Conservation (phyloP, 2,888 invertebrate genomes). For the Lagria hirta region DNA sequence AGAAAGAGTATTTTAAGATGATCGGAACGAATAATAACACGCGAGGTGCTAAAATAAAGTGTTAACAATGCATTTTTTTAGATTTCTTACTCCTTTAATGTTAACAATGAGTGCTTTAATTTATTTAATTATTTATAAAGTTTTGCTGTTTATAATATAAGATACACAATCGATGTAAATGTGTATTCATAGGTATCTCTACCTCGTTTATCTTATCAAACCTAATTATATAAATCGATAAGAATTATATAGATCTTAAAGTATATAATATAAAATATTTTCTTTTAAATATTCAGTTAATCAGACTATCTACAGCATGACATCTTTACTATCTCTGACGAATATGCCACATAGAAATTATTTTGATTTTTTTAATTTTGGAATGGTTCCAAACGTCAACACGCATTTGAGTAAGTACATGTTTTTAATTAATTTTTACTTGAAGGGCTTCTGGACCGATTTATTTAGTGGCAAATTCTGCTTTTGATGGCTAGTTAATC, state of each 20-base stretch:
- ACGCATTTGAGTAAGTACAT: slow-evolving; percentile 39
- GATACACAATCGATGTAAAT: slow-evolving; percentile 11
- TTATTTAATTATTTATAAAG: slow-evolving; percentile 42
- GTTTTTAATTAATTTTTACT: slow-evolving; percentile 1
- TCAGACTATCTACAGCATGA: slow-evolving; percentile 49
- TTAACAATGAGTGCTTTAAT: slow-evolving; percentile 42
- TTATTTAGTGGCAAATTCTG: slow-evolving; percentile 18
- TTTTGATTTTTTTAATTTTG: slow-evolving; percentile 40
- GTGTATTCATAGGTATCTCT: slow-evolving; percentile 16
- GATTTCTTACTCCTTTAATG: slow-evolving; percentile 39
- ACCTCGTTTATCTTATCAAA: slow-evolving; percentile 41
- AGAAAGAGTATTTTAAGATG: slow-evolving; percentile 24
- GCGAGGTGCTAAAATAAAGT: slow-evolving; percentile 20
- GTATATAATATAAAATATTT: too few species aligned
- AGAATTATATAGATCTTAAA: too few species aligned
- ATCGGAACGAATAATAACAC: too few species aligned
- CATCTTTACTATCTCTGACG: slow-evolving; percentile 45
- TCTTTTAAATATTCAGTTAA: slow-evolving; percentile 53
- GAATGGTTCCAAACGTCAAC: slow-evolving; percentile 32
- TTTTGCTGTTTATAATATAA: slow-evolving; percentile 41
- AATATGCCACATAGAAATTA: slow-evolving; percentile 45
- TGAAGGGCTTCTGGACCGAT: slow-evolving; percentile 3
- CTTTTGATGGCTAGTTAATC: slow-evolving; percentile 23
- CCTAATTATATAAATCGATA: slow-evolving; percentile 49
- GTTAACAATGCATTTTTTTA: slow-evolving; percentile 23